Conservation (phyloP, 2,113 vertebrate species). For the Vicugna pacos region DNA sequence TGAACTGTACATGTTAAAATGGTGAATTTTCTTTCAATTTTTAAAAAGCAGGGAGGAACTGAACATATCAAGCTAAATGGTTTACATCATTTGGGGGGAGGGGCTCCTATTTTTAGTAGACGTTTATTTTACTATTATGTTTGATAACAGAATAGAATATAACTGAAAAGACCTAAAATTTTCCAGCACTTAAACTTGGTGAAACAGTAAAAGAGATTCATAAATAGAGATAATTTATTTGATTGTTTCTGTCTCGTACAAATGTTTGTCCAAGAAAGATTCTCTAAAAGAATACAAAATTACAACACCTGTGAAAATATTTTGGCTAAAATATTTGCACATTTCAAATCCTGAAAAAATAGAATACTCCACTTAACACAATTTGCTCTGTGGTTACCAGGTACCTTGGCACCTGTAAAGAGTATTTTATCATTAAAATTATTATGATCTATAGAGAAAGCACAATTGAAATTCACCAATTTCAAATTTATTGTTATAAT, state of each 20-base stretch:
- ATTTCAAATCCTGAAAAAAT: constrained; percentile 48
- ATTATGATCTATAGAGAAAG: not conserved
- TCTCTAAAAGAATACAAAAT: constrained; percentile 43
- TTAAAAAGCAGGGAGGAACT: not conserved
- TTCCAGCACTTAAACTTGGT: not conserved
- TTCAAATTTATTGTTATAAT: constrained; percentile 43
- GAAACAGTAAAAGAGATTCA: constrained; percentile 16
- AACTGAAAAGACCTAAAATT: constrained; percentile 21
- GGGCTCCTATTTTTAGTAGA: not conserved
- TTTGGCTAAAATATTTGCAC: not conserved
- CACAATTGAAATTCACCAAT: not conserved
- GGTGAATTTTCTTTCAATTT: not conserved
- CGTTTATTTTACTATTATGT: not conserved
- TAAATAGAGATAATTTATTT: not conserved
- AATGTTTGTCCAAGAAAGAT: constrained; percentile 6
- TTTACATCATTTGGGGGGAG: not conserved
- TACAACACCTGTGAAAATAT: constrained; percentile 12
- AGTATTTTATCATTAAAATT: constrained; percentile 44
- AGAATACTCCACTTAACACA: not conserved
- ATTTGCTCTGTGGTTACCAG: not conserved
- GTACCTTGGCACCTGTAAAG: not conserved
- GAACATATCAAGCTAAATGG: not conserved
- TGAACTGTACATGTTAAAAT: not conserved
- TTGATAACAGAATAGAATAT: not conserved
- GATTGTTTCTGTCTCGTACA: not conserved